phyloP scores from a whole-genome alignment of 23 tunicate species.

The Phallusia fumigata region DNA sequence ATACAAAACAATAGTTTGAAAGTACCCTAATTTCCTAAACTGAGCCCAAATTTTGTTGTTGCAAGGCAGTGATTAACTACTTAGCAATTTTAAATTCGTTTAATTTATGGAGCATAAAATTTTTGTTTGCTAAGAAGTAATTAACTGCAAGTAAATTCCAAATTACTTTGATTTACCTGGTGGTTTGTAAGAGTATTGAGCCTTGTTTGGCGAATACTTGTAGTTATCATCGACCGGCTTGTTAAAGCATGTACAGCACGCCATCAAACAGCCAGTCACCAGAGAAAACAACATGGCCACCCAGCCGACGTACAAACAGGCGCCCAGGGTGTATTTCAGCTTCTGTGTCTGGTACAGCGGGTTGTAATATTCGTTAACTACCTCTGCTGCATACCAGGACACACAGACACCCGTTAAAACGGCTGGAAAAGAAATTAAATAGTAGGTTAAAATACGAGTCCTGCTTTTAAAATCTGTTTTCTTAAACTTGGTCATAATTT shows the following conservation, averaged over 20 bases:
- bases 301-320: slow-evolving; percentile 88
- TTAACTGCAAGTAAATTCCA: too few species aligned
- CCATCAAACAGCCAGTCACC: slow-evolving; percentile 58
- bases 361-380: slow-evolving; percentile 54
- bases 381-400: slow-evolving; percentile 94
- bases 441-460: neutral
- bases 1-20: too few species aligned
- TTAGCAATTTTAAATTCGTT: too few species aligned
- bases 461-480: too few species aligned
- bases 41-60: too few species aligned
- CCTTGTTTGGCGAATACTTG: slow-evolving; percentile 6
- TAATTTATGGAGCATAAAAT: too few species aligned
- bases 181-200: neutral
- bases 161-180: too few species aligned
- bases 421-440: slow-evolving; percentile 29
- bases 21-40: too few species aligned
- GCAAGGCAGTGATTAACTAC: too few species aligned
- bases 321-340: slow-evolving; percentile 75
- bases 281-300: slow-evolving; percentile 56
- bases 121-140: too few species aligned
- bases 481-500: too few species aligned
- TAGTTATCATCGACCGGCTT: slow-evolving; percentile 42
- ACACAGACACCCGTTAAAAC: slow-evolving; percentile 59
- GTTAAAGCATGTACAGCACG: slow-evolving; percentile 80
- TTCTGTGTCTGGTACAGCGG: slow-evolving; percentile 49